Evolutionary conservation across 2,113 vertebrate species (phyloP).

Genomic region (Ibidorhyncha struthersii): DNA sequence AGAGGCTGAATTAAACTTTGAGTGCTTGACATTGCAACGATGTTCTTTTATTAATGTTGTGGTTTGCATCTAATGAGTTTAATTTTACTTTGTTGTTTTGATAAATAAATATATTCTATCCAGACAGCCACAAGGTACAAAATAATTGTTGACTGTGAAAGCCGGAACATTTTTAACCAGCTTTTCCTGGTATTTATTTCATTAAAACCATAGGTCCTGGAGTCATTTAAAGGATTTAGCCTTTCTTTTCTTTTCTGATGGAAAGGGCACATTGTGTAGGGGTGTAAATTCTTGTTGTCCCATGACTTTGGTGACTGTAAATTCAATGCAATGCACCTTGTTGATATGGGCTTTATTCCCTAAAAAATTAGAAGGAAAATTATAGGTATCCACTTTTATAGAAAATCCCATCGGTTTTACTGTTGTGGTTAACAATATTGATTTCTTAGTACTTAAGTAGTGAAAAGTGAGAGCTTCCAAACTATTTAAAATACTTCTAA

Average conservation of each 20-base stretch:
- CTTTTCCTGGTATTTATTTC: conserved; percentile 5
- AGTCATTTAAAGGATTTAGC: background rate
- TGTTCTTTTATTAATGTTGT: background rate
- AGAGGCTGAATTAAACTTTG: background rate
- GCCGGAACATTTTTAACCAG: background rate
- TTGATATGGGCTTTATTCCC: background rate
- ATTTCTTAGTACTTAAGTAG: background rate
- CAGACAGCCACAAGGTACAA: conserved; percentile 12
- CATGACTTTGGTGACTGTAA: background rate
- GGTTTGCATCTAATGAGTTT: conserved; percentile 34
- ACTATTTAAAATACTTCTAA: background rate
- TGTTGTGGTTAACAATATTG: background rate
- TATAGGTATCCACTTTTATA: background rate
- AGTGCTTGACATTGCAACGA: background rate
- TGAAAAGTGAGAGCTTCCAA: background rate
- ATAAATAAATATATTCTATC: conserved; percentile 23
- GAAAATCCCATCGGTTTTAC: background rate
- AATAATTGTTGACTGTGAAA: conserved; percentile 22
- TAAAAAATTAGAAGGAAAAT: background rate
- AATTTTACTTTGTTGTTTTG: conserved; percentile 31
- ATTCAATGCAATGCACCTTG: background rate
- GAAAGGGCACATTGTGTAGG: background rate
- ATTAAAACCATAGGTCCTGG: background rate
- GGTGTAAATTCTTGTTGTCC: background rate
- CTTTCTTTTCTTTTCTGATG: background rate